phyloP scores from a whole-genome alignment of 2,888 invertebrate genomes.

The Lasioglossum malachurum region DNA sequence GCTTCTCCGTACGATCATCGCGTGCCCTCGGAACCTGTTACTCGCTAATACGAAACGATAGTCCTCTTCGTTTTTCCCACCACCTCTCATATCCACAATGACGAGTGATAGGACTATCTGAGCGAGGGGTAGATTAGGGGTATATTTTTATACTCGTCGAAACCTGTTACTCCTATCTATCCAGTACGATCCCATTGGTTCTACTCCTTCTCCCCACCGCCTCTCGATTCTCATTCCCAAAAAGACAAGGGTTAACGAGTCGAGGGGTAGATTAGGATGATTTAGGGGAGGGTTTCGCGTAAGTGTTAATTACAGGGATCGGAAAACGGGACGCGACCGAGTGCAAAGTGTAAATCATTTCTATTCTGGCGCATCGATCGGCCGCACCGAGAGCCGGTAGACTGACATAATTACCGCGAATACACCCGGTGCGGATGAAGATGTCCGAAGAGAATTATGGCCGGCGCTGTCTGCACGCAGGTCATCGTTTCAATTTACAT shows the following conservation, averaged over 20 bases:
- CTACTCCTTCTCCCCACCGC: accelerated
- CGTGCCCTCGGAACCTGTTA: not conserved
- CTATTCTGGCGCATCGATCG: conserved; percentile 57
- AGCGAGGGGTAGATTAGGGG: conserved; percentile 3
- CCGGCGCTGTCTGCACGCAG: conserved; percentile 48
- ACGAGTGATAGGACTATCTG: not conserved
- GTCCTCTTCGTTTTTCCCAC: not conserved
- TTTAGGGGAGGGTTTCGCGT: conserved; percentile 45
- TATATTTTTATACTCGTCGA: not conserved
- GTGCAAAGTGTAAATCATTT: conserved; percentile 55
- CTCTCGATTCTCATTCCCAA: not conserved
- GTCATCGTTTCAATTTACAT: conserved; percentile 72
- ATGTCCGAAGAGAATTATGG: conserved; percentile 67
- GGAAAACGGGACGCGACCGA: conserved; percentile 53
- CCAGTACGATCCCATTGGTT: not conserved
- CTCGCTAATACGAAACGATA: not conserved
- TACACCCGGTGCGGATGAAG: conserved; percentile 65
- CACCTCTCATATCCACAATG: not conserved
- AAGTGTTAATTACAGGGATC: conserved; percentile 55
- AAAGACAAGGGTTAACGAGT: not conserved
- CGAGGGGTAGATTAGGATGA: conserved; percentile 29
- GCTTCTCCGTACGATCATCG: not conserved
- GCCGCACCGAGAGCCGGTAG: conserved; percentile 10
- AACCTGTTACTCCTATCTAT: not conserved
- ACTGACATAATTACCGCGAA: conserved; percentile 64